phyloP scores from a whole-genome alignment of 53 echinoderm and acorn worm genomes.

The Patiria pectinifera region DNA sequence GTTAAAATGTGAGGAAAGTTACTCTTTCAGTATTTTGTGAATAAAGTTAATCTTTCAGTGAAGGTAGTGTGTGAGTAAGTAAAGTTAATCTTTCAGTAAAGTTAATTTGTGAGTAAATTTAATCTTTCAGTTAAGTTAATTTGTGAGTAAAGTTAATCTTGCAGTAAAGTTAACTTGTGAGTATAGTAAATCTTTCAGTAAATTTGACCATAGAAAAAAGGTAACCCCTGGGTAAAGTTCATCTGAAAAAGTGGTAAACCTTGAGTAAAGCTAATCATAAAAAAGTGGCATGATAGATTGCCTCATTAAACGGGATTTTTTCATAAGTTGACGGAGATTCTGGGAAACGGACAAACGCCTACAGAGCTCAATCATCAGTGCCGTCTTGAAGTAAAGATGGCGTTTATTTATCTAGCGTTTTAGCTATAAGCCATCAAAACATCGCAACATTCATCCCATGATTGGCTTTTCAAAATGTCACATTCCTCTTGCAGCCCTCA shows the following conservation, averaged over 20 bases:
- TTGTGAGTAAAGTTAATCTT: no score
- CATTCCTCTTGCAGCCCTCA: neutral
- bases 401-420: neutral
- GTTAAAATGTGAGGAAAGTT: no score
- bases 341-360: neutral
- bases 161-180: no score
- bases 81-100: no score
- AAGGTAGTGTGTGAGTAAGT: no score
- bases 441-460: neutral
- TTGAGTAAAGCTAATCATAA: neutral
- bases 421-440: neutral
- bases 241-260: neutral
- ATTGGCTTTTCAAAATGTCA: neutral
- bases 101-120: no score
- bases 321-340: neutral
- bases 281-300: neutral
- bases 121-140: no score
- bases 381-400: neutral
- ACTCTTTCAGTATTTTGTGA: no score
- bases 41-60: no score
- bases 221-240: no score
- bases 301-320: neutral
- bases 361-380: neutral
- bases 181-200: no score
- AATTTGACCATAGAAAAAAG: no score